A percentile compares a stretch with the other conserved stretches of the same genome.
Conservation (phyloP, 2,888 invertebrate species). For the Orthosia cruda region DNA sequence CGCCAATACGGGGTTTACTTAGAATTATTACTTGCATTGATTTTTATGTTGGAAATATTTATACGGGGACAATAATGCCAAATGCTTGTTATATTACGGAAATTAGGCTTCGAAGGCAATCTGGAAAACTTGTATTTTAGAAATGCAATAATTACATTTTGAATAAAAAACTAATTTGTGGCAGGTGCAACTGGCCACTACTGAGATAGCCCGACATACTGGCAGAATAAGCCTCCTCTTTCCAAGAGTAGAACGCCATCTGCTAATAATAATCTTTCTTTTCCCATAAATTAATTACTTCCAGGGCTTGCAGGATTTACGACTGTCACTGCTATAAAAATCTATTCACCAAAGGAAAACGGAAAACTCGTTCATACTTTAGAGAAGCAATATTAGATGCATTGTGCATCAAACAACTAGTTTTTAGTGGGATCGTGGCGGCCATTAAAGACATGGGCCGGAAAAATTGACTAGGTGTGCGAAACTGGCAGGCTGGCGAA, state of each 20-base stretch:
- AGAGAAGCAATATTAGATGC: too few relatives aligned
- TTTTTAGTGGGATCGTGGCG: not conserved
- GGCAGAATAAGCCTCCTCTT: too few relatives aligned
- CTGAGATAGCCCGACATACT: too few relatives aligned
- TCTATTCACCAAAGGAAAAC: too few relatives aligned
- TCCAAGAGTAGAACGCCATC: too few relatives aligned
- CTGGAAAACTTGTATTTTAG: not conserved
- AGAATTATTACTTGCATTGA: conserved; percentile 23
- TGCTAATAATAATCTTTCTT: too few relatives aligned
- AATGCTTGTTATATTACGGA: not conserved
- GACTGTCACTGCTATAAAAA: too few relatives aligned
- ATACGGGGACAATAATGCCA: not conserved
- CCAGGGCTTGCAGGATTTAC: too few relatives aligned
- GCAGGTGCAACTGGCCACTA: too few relatives aligned
- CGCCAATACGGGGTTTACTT: conserved; percentile 46
- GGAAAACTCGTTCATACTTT: too few relatives aligned
- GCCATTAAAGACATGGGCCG: not conserved
- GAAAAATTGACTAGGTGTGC: not conserved
- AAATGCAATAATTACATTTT: not conserved
- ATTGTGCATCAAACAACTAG: not conserved
- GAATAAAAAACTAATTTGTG: too few relatives aligned
- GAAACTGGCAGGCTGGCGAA: not conserved
- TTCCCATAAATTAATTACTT: too few relatives aligned
- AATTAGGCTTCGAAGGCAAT: not conserved
- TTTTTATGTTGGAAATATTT: conserved; percentile 1